Evolutionary conservation across 2,888 invertebrate species (phyloP), one percentile per base, ranked within the genome.

Genomic region (Hedychridium roseum): DNA sequence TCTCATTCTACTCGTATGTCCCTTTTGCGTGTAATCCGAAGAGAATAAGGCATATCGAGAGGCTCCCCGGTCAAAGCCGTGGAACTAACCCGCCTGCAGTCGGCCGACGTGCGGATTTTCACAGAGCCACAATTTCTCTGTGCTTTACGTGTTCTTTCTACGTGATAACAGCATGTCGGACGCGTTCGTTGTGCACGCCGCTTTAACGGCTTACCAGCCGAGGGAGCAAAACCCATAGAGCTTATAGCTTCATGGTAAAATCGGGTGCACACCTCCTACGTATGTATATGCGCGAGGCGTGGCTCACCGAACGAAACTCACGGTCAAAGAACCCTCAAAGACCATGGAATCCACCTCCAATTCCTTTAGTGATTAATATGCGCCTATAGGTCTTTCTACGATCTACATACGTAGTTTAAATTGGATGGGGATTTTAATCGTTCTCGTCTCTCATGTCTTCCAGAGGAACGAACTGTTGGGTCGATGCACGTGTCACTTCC

Each of bases 241-340:
- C 48, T 40, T 46, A 46, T 26, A 30, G 43, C 38, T 7, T 21
- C 41, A 32, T 27, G 31, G 18, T 40, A 26, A 32, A 37, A 30
- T 20, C 34, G 37, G 17, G 51, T 41, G 35, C 49, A 26, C 16
- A 12, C 48, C 44, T 45, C 55, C 44, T 42, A 23, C 26, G n/a
- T 47, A 34, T 43, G 40, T 40, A 40, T 43, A 32, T 23, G 32
- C 23, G 39, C 27, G 12, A 30, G 15, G 7, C 26, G 32, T 16
- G n/a, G 14, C 31, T 7, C 12, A 31, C 12, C 9, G 27, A 43
- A 30, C 15, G 38, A 30, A 31, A 37, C 36, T 20, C 18, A 36
- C 50, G 54, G 54, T 50, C 56, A 51, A 12, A 51, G 46, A 47
- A 47, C 54, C 41, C 31, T 21, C 23, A 23, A 6, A 9, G 5